Conservation (phyloP, 2,113 vertebrate genomes). For the Crotalus helleri region DNA sequence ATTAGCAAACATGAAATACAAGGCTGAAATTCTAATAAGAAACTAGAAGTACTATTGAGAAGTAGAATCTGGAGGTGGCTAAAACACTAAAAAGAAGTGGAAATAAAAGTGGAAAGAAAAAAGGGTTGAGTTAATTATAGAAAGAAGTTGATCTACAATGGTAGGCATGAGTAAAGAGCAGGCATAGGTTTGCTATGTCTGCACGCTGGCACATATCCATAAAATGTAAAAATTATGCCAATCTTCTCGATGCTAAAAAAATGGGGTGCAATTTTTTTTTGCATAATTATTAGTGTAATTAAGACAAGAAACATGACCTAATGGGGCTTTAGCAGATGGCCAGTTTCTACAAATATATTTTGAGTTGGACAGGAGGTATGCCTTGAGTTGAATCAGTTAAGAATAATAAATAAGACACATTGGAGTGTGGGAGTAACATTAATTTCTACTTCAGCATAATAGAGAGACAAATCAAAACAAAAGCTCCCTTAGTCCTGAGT, state of each 20-base stretch:
- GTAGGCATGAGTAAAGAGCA: not conserved
- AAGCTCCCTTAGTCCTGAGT: not conserved
- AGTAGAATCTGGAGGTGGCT: not conserved
- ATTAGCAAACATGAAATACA: not conserved
- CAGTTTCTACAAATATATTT: not conserved
- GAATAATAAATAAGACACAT: not conserved
- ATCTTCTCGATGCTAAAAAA: not conserved
- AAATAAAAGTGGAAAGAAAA: not conserved
- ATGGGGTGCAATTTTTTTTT: not conserved
- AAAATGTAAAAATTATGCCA: not conserved
- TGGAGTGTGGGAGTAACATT: not conserved
- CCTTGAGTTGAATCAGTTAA: not conserved
- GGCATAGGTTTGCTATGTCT: not conserved
- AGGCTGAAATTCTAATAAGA: not conserved
- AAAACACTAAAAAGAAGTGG: not conserved
- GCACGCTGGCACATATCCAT: not conserved
- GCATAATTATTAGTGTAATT: not conserved
- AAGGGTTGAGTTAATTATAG: not conserved
- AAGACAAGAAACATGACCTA: not conserved
- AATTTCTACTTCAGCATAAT: not conserved
- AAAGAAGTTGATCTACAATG: not conserved
- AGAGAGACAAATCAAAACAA: not conserved
- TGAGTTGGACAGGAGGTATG: not conserved
- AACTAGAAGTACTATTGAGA: not conserved
- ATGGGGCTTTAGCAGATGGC: not conserved